A percentile compares a stretch with the other conserved stretches of the same genome.
These are phyloP conservation scores for Nothoprocta perdicaria DNA, from an alignment of 2,113 vertebrate genomes.

Conservation along the genomic window DNA sequence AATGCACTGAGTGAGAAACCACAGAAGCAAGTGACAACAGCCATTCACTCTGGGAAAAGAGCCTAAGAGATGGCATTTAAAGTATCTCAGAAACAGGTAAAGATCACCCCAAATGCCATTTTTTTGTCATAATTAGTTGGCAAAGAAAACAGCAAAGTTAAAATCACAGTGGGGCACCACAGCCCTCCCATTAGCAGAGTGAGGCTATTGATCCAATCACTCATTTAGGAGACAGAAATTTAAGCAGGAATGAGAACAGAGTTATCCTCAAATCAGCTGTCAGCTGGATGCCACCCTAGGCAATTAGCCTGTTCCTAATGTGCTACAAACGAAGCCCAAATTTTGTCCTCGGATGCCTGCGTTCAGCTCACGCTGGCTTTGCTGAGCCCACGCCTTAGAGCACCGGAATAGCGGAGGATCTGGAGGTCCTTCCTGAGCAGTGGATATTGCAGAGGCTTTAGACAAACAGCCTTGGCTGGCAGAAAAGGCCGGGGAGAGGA, in stretches of 20 bases:
- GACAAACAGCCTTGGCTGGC: not conserved
- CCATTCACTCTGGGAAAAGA: not conserved
- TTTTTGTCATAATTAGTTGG: slow-evolving; percentile 68
- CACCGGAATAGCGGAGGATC: not conserved
- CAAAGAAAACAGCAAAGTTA: slow-evolving; percentile 47
- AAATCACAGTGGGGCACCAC: slow-evolving; percentile 49
- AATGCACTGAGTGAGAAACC: slow-evolving; percentile 29
- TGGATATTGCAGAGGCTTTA: not conserved
- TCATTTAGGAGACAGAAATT: slow-evolving; percentile 65
- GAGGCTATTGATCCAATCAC: slow-evolving; percentile 59
- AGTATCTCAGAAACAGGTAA: not conserved
- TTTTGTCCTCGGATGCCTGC: slow-evolving; percentile 35
- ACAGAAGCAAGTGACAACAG: slow-evolving; percentile 16
- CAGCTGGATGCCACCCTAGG: slow-evolving; percentile 65
- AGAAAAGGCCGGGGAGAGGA: slow-evolving; percentile 6
- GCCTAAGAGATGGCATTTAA: not conserved
- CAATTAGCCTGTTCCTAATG: slow-evolving; percentile 67
- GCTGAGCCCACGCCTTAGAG: not conserved
- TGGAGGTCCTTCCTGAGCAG: not conserved
- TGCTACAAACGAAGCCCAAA: slow-evolving; percentile 49
- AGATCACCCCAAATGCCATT: slow-evolving; percentile 47
- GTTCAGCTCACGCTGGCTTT: slow-evolving; percentile 15
- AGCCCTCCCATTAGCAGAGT: slow-evolving; percentile 40
- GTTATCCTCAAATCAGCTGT: slow-evolving; percentile 61
- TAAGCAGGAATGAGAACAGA: slow-evolving; percentile 42